Conservation (phyloP, 2,113 vertebrate species). For the Columbina picui region DNA sequence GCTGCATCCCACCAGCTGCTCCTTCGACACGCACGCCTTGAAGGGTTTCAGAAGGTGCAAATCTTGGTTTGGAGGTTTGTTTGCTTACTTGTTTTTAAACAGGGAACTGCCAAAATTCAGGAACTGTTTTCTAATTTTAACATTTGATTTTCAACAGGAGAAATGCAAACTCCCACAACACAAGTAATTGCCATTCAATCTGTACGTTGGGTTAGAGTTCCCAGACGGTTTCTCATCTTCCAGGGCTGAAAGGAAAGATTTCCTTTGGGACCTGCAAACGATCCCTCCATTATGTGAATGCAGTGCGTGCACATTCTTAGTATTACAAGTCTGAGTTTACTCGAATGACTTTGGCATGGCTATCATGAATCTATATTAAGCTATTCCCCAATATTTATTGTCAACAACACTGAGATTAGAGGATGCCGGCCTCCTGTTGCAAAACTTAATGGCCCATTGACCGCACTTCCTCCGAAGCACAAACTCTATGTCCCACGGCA, state of each 20-base stretch:
- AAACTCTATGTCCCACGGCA: constrained; percentile 26
- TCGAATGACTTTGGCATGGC: neutral
- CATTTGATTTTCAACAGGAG: constrained; percentile 6
- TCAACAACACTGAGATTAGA: constrained; percentile 41
- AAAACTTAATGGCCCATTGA: constrained; percentile 54
- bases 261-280: neutral
- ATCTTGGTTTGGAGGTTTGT: neutral
- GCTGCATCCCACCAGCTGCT: neutral
- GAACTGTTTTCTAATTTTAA: neutral
- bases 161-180: constrained; percentile 14
- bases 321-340: neutral
- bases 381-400: constrained; percentile 50
- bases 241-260: constrained; percentile 55
- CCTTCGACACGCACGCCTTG: neutral
- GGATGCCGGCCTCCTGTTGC: constrained; percentile 61
- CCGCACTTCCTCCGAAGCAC: constrained; percentile 54
- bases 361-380: neutral
- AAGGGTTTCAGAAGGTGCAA: neutral
- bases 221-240: constrained; percentile 43
- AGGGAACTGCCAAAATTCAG: neutral
- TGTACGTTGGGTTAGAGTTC: neutral
- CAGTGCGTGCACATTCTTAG: neutral
- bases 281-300: neutral
- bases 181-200: constrained; percentile 44
- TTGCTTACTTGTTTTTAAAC: neutral